Base-by-base conservation (phyloP, 2,797 vertebrate species). In the Rhodeus uyekii region DNA sequence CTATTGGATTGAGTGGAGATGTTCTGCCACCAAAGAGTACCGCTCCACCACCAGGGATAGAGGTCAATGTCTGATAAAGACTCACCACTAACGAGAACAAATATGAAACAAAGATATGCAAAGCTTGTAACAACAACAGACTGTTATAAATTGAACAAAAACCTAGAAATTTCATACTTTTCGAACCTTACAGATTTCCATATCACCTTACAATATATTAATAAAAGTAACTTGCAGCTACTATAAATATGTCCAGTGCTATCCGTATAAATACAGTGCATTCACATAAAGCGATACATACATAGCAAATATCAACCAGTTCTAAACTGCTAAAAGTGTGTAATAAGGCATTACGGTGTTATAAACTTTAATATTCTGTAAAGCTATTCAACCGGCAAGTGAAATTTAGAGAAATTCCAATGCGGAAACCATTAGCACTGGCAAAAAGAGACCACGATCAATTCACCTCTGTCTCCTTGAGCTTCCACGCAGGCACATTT, bases 1-100 rank as follows among this genome's bases (percentile, higher is more conserved):
- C 75, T 53, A 85, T 36, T 1, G 92, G 91, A 77, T 89, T 90
- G n/a, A 94, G 90, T 0, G 94, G 94, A 67, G 94, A 95, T 3
- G 93, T 92, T 81, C 94, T 93, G 12, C 94, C 94, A 0, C 94
- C 94, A 0, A 88, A 90, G 0, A 94, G 87, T 50, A 94, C 60
- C 6, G 76, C 39, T 14, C 88, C 90, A 80, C 92, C 86, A 18
- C 87, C 91, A 27, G 93, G 86, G 16, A 92, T 67, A 48, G 85
- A 19, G 1, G 93, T 93, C 1, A 85, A 81, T 0, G 91, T 91
- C 87, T 95, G 94, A 86, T 95, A 90, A 53, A 93, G 87, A 36
- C 92, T 85, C 13, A 92, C 90, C 19, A 91, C 95, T 95, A 84
- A 2, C 4, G 72, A 61, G 74, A 46, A 34, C 13, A n/a, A 78